Evolutionary conservation across 2,113 vertebrate genomes (phyloP), one percentile per base, ranked within the genome.

Genomic region (Orientallactaga bullata): DNA sequence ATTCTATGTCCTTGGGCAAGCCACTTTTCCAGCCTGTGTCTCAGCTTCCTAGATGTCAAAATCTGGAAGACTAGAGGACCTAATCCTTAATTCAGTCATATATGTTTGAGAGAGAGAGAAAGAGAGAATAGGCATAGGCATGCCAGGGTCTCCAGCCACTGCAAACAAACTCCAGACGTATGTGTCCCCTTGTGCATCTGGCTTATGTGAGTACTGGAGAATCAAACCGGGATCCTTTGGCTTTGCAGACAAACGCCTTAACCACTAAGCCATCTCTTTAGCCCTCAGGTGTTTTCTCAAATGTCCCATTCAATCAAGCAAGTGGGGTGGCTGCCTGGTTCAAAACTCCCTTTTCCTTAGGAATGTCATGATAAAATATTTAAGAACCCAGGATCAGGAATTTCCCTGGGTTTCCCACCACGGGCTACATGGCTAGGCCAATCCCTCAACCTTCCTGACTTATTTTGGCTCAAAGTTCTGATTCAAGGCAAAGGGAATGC

Each of bases 1-100:
- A 8, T 47, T 47, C 42, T 47, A 47, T 47, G 42, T 6, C 42
- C 42, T 47, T 47, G 42, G 8, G 42, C 42, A 47, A 47, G 8
- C 42, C 42, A 47, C 42, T 47, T 47, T 47, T 47, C 42, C 42
- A 47, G 42, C 42, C 42, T 47, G 42, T 6, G 5, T 5, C 42
- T 47, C 26, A 32, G n/a, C 90, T 95, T 92, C 55, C 77, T 73
- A 47, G 7, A 72, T 39, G 20, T 90, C 85, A 95, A 47, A 93
- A 88, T 90, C 68, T 81, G 30, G 58, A 79, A 82, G 35, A 76
- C 18, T 8, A 2, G 24, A 16, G 15, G 11, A 18, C 9, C 17
- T 88, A 90, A 81, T 94, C 39, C 47, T 55, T 93, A 79, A 80
- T 9, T 85, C 24, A 58, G 26, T 93, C 74, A 42, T 68, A 7